Conservation (phyloP, 2,797 vertebrate species). For the Chiloscyllium punctatum region DNA sequence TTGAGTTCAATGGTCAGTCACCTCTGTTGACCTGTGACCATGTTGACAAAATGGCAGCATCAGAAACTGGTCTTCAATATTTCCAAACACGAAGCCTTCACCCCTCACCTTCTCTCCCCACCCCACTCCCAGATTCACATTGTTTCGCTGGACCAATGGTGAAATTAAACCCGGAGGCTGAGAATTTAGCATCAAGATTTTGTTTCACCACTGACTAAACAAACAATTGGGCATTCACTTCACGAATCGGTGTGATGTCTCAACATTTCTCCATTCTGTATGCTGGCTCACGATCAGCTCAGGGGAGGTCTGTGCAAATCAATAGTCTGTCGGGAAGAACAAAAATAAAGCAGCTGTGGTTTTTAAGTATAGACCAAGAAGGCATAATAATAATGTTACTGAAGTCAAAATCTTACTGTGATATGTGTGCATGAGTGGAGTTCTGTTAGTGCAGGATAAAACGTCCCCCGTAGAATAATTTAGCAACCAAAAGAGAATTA, state of each 20-base stretch:
- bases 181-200: not conserved
- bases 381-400: not conserved
- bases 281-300: not conserved
- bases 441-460: not conserved
- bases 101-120: not conserved
- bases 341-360: not conserved
- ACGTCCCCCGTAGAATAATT: not conserved
- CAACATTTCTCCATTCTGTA: not conserved
- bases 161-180: not conserved
- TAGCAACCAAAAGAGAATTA: not conserved
- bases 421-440: not conserved
- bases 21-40: not conserved
- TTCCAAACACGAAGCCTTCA: not conserved
- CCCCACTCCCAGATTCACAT: not conserved
- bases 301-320: not conserved
- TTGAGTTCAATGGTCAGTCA: no score
- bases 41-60: not conserved
- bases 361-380: not conserved
- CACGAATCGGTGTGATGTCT: not conserved
- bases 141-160: not conserved
- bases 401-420: not conserved
- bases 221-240: not conserved
- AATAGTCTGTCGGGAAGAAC: not conserved
- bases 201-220: not conserved
- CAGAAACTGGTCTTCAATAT: not conserved